Evolutionary conservation across 1,140 invertebrate species (phyloP).

Genomic region (Lepidurus apus): DNA sequence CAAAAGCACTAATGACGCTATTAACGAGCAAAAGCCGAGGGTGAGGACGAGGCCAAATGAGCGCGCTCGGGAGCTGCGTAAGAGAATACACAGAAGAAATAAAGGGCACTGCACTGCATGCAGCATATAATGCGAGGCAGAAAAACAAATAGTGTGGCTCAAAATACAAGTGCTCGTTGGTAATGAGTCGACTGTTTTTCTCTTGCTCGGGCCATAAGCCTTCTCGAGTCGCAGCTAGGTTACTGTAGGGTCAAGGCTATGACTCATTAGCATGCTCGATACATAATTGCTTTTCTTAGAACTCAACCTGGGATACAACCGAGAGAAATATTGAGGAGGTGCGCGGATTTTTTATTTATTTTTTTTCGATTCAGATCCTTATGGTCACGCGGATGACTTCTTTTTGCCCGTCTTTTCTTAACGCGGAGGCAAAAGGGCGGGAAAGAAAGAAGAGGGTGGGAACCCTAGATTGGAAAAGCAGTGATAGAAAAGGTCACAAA

Average conservation of each 20-base stretch:
- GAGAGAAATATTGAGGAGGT: too few species aligned
- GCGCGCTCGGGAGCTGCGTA: slow-evolving; percentile 8
- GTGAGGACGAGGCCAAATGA: slow-evolving; percentile 20
- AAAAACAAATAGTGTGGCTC: not conserved
- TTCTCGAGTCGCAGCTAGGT: too few species aligned
- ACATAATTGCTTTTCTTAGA: too few species aligned
- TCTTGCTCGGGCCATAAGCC: too few species aligned
- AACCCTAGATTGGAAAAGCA: not conserved
- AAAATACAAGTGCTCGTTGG: slow-evolving; percentile 5
- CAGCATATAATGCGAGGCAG: not conserved
- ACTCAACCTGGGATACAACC: too few species aligned
- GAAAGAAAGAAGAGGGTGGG: not conserved
- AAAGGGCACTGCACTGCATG: not conserved
- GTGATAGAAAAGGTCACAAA: not conserved
- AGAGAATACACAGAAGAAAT: not conserved
- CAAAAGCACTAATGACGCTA: slow-evolving; percentile 19
- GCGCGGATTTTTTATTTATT: too few species aligned
- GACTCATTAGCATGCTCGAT: not conserved
- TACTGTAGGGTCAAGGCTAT: not conserved
- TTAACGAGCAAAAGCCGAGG: slow-evolving; percentile 3
- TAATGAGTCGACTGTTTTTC: slow-evolving; percentile 15
- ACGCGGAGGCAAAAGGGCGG: not conserved
- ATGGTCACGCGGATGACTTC: too few species aligned
- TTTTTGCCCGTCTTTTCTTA: too few species aligned
- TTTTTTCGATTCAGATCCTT: too few species aligned